Conservation (phyloP, 1,140 invertebrate genomes). For the Daktulosphaira vitifoliae region DNA sequence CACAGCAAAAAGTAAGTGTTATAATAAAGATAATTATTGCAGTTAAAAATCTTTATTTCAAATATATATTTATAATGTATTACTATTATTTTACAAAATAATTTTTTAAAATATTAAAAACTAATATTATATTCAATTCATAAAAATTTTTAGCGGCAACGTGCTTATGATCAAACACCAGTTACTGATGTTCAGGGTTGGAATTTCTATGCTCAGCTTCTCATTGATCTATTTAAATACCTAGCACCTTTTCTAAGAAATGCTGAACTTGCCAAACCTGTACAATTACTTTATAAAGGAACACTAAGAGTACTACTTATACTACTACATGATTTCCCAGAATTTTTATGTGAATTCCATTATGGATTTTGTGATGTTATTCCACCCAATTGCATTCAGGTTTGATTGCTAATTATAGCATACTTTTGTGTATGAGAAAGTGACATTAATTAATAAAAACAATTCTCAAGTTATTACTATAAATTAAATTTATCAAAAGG, state of each 20-base stretch:
- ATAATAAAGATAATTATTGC: too few species aligned
- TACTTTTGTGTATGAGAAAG: too few species aligned
- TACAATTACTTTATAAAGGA: conserved; percentile 90
- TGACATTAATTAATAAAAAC: too few species aligned
- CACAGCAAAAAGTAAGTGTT: conserved; percentile 49
- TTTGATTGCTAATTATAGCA: conserved; percentile 33
- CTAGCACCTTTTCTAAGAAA: conserved; percentile 93
- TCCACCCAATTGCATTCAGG: conserved; percentile 95
- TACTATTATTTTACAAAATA: not conserved
- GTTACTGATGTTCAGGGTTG: conserved; percentile 49
- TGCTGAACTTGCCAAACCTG: conserved; percentile 87
- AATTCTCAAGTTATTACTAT: too few species aligned
- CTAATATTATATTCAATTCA: conserved; percentile 27
- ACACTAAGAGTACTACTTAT: conserved; percentile 92
- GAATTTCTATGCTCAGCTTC: conserved; percentile 81
- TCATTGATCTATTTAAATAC: conserved; percentile 95
- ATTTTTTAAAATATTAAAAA: conserved; percentile 49
- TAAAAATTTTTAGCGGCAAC: conserved; percentile 13
- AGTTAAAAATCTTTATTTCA: too few species aligned
- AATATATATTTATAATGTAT: too few species aligned
- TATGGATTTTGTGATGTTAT: conserved; percentile 99
- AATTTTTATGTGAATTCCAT: conserved; percentile 98
- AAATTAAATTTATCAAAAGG: too few species aligned
- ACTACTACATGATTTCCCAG: conserved; percentile 95
- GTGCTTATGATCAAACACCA: conserved; percentile 25